Evolutionary conservation across 1,140 invertebrate species (phyloP), one percentile per base, ranked within the genome.

Genomic region (Meloidogyne floridensis): DNA sequence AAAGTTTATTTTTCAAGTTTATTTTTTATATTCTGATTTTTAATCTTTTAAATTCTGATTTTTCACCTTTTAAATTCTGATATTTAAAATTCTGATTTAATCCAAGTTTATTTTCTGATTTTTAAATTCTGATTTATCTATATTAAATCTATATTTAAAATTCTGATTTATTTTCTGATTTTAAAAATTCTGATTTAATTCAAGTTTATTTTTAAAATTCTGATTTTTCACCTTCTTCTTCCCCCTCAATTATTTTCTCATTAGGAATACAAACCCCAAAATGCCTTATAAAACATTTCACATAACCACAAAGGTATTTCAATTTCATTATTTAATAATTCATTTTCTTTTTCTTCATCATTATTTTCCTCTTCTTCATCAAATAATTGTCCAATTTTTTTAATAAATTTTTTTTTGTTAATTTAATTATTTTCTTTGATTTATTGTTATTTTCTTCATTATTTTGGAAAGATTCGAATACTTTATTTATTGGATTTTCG

Each of bases 321-420:
- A 65, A 65, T 15, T 65, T 65, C 59, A 65, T 65, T 65, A 7
- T 59, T 59, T 59, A 15, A 15, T 15, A 15, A 15, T 59, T 59
- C 4, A 15, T 59, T 15, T 15, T 59, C 59, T n/a, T 65, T 59
- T 59, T 59, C 56, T 59, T 59, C 13, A 2, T 56, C 54, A 32
- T 32, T 2, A 11, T 56, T 15, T n/a, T 18, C n/a, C 2, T 32
- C 32, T 65, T 65, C 59, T 47, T 59, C 18, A 20, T 18, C 15
- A 79, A 43, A 74, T 74, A 47, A 47, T 74, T 74, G 13, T 47
- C 15, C 54, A 43, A 32, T 18, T 65, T 7, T 65, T 65, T n/a
- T 65, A 65, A 65, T 65, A 65, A 65, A 65, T 65, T 65, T 65
- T 65, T 65, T 65, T n/a, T n/a, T n/a, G n/a, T 65, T 65, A 65